These are phyloP conservation scores for Drosophila demipolita DNA, from an alignment of 2,888 invertebrate species.

Conservation along the genomic window DNA sequence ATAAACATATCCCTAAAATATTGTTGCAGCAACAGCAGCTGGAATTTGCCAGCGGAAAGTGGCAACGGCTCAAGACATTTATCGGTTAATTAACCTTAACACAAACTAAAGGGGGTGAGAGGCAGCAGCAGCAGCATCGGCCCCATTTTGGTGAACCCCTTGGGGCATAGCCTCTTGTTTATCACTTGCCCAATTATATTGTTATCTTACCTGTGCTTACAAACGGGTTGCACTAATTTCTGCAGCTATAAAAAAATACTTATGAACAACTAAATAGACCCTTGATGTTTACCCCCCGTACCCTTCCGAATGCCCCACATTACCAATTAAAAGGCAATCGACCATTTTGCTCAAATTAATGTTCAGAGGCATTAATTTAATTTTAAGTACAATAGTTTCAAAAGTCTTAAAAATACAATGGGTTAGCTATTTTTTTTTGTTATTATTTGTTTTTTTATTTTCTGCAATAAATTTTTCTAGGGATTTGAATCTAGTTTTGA, in stretches of 20 bases:
- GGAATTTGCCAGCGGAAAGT: conserved; percentile 2
- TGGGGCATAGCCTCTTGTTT: conserved; percentile 35
- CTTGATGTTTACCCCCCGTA: background rate
- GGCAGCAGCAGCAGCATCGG: conserved; percentile 1
- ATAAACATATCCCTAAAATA: conserved; percentile 58
- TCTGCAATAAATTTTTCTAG: background rate
- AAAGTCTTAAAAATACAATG: background rate
- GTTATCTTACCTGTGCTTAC: conserved; percentile 12
- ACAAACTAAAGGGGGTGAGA: conserved; percentile 19
- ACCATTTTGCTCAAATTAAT: background rate
- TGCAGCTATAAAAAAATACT: background rate
- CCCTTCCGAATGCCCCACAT: background rate
- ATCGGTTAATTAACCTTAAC: conserved; percentile 61
- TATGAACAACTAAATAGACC: background rate
- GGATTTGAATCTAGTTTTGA: conserved; percentile 3
- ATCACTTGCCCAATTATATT: conserved; percentile 39
- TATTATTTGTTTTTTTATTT: background rate
- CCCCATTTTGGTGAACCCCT: conserved; percentile 1
- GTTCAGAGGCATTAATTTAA: background rate
- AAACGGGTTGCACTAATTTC: conserved; percentile 7
- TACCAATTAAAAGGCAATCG: background rate
- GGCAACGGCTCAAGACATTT: conserved; percentile 54
- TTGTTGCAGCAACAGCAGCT: conserved; percentile 33
- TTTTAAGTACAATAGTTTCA: background rate
- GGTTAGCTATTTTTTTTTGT: background rate